These are phyloP conservation scores for Muschampia plurimacula DNA, from an alignment of 2,888 invertebrate species.

Conservation along the genomic window DNA sequence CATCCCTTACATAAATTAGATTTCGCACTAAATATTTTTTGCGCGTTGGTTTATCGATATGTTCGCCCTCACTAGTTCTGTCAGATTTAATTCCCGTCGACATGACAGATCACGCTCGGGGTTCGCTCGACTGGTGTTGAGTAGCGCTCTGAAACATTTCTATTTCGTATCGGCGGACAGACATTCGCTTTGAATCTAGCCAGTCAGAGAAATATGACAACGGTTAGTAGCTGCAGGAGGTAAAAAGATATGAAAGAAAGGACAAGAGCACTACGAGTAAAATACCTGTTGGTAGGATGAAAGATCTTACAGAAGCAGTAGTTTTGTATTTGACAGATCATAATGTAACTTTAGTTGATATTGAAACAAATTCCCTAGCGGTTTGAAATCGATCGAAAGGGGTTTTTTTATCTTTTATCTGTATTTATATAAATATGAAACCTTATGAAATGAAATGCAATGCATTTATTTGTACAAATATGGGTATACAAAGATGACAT, in stretches of 20 bases:
- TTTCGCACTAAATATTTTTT: neutral
- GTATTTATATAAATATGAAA: too few species aligned
- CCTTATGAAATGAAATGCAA: neutral
- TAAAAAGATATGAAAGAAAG: neutral
- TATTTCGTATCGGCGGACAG: constrained; percentile 20
- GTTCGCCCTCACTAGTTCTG: constrained; percentile 40
- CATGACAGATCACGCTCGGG: constrained; percentile 38
- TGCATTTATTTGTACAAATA: neutral
- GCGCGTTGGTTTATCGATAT: constrained; percentile 3
- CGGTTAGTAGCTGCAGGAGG: constrained; percentile 24
- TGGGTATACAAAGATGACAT: too few species aligned
- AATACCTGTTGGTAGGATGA: neutral
- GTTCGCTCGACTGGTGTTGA: constrained; percentile 33
- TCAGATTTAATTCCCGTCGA: constrained; percentile 48
- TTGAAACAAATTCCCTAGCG: too few species aligned
- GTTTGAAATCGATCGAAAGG: too few species aligned
- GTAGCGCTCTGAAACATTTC: constrained; percentile 36
- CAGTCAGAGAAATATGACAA: constrained; percentile 28
- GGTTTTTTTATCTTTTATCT: too few species aligned
- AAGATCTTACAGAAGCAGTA: neutral
- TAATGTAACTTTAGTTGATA: too few species aligned
- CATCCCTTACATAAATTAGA: neutral
- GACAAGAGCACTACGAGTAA: neutral
- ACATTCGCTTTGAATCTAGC: constrained; percentile 26
- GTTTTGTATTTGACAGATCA: neutral